phyloP scores from a whole-genome alignment of 2,113 vertebrate genomes.

The Oxyruncus cristatus region DNA sequence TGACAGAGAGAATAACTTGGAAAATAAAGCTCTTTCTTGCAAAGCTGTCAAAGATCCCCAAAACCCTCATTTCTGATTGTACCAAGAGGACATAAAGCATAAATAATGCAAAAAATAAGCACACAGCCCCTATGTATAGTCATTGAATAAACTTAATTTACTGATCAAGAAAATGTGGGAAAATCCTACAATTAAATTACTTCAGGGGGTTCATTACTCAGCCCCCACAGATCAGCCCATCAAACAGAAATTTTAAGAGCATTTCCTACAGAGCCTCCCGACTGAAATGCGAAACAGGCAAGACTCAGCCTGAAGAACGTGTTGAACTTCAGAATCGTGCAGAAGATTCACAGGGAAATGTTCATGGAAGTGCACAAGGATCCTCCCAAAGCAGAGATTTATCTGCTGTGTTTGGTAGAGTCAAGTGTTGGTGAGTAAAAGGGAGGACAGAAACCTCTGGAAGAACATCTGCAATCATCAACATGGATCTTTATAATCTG shows the following conservation, averaged over 20 bases:
- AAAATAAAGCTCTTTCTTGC: neutral
- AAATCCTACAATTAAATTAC: neutral
- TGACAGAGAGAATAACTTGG: neutral
- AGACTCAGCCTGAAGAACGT: neutral
- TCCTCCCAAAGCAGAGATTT: neutral
- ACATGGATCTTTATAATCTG: neutral
- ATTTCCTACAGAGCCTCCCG: neutral
- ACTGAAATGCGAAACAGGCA: neutral
- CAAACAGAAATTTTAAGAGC: neutral
- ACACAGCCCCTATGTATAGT: rapidly evolving
- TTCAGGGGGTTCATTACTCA: neutral
- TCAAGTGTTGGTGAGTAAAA: neutral
- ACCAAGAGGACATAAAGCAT: neutral
- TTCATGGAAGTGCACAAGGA: neutral
- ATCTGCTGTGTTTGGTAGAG: neutral
- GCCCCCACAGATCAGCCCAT: neutral
- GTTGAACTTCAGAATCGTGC: rapidly evolving
- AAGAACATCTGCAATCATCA: neutral
- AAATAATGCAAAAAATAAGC: neutral
- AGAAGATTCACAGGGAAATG: neutral
- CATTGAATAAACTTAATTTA: neutral
- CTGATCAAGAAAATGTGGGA: neutral
- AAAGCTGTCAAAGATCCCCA: neutral
- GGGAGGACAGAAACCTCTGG: neutral
- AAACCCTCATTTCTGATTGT: neutral